phyloP scores from a whole-genome alignment of 2,113 vertebrate species.

The Rattus norvegicus region DNA sequence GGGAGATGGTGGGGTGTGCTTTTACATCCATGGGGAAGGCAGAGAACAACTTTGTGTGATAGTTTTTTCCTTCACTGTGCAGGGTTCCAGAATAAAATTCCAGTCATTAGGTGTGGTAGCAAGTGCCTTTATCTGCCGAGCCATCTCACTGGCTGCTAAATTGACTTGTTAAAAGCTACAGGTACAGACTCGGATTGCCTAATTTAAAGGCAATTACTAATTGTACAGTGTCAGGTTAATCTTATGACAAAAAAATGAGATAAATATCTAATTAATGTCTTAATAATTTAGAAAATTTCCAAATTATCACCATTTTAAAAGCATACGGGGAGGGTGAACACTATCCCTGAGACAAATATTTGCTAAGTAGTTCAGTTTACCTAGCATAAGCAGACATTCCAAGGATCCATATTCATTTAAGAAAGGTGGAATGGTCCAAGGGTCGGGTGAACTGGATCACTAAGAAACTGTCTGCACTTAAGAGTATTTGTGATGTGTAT shows the following conservation, averaged over 20 bases:
- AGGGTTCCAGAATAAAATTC: background rate
- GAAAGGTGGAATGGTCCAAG: constrained; percentile 18
- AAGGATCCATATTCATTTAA: constrained; percentile 1
- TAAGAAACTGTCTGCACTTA: background rate
- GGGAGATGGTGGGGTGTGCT: too few relatives aligned
- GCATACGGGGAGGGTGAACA: background rate
- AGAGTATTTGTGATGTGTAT: background rate
- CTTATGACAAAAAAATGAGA: constrained; percentile 15
- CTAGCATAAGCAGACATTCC: background rate
- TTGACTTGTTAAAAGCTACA: constrained; percentile 3
- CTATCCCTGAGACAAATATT: constrained; percentile 1
- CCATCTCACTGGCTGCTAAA: background rate
- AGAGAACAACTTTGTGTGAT: background rate
- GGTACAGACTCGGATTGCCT: background rate
- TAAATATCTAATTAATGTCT: background rate
- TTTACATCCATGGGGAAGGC: too few relatives aligned
- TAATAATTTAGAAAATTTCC: constrained; percentile 41
- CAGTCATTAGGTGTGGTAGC: background rate
- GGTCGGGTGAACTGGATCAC: background rate
- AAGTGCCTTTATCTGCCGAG: background rate
- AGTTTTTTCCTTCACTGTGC: background rate
- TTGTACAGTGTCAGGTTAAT: background rate
- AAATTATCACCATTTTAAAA: background rate
- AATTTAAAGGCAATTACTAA: constrained; percentile 18
- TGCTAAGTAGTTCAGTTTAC: background rate